Base-by-base conservation (phyloP, 2,888 invertebrate species). In the Falcaria lacertinaria region DNA sequence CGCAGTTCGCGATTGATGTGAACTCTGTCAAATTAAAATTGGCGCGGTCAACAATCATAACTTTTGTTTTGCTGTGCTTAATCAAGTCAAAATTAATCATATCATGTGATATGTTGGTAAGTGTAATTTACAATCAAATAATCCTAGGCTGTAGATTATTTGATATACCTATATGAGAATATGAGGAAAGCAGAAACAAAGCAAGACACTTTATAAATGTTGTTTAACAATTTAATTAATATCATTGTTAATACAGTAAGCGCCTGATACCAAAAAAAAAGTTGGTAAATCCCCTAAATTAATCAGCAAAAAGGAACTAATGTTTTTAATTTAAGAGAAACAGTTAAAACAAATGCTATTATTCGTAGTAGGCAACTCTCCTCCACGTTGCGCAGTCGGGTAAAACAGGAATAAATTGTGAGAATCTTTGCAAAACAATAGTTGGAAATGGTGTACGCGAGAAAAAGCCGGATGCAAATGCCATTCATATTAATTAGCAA, bases 401-500 rank as follows among this genome's bases (percentile, higher is more conserved):
- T 83, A 82, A 86, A 87, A 80, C 80, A 74, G 73, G 69, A 85
- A 88, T 85, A 88, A 87, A 88, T 89, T 87, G 83, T 80, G 81
- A 83, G 85, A 74, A 86, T 89, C 87, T 87, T 83, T 79, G 79
- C 87, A 84, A 88, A 88, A 89, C 88, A 89, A 89, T 89, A 89
- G 88, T 89, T 87, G 83, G 83, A 82, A 88, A 86, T 80, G 80
- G 81, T 81, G 77, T 79, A 80, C 80, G 83, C 77, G 87, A 88
- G 89, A 88, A 88, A 88, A 88, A 89, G 85, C 88, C 84, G 87
- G 87, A 88, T 89, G 88, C 86, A 89, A 89, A 88, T 86, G 85
- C 88, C 82, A 88, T 89, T 88, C 88, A 88, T 89, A 88, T 89
- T 89, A 89, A 89, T 89, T 89, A 89, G 87, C 83, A 88, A 85